A percentile compares a stretch with the other conserved stretches of the same genome.
Conservation (phyloP, 30 jellyfish, hydroid and myxozoan species). For the Hydractinia symbiolongicarpus region DNA sequence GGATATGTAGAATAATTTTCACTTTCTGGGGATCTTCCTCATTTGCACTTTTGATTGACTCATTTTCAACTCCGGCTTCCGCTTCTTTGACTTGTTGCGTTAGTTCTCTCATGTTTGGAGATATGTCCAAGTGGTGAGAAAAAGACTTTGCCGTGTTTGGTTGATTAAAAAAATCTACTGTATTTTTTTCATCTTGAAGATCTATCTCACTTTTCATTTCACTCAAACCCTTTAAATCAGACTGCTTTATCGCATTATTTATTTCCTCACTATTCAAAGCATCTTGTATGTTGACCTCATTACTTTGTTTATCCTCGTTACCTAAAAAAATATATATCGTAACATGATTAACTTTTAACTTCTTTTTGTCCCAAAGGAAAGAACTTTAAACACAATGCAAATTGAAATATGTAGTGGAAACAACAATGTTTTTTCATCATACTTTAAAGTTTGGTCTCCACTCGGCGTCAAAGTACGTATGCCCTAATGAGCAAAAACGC, state of each 20-base stretch:
- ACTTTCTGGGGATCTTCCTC: constrained; percentile 51
- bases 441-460: no score
- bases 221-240: constrained; percentile 29
- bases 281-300: constrained; percentile 20
- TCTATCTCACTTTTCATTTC: constrained; percentile 23
- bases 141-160: constrained; percentile 23
- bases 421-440: no score
- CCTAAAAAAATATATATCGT: not conserved
- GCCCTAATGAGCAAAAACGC: no score
- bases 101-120: constrained; percentile 19
- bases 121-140: constrained; percentile 1
- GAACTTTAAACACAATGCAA: no score
- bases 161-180: constrained; percentile 35
- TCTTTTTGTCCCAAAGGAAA: no score
- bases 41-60: constrained; percentile 34
- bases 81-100: constrained; percentile 26
- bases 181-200: constrained; percentile 20
- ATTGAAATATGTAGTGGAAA: no score
- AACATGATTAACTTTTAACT: not conserved
- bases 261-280: constrained; percentile 19
- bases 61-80: constrained; percentile 25
- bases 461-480: no score
- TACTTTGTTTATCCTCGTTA: constrained; percentile 15
- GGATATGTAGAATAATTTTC: constrained; percentile 60
- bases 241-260: constrained; percentile 19